Base-by-base conservation (phyloP, 1,140 invertebrate species). In the Papilio xuthus region DNA sequence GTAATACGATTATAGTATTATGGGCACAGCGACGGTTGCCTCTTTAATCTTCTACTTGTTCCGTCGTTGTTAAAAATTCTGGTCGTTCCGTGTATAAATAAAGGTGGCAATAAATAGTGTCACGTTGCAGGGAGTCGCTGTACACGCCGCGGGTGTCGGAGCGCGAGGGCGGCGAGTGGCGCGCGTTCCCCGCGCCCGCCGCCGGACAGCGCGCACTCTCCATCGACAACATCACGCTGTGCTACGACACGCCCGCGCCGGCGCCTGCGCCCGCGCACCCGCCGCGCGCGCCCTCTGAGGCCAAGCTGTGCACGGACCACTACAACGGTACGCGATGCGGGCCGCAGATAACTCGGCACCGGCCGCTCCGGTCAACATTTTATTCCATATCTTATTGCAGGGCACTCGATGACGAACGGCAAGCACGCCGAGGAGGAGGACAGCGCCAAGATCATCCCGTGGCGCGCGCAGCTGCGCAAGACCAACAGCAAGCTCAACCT, bases 401-500 rank as follows among this genome's bases (percentile, higher is more conserved):
- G 92, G 72, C 90, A 91, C 78, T 83, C 86, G 63, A 89, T 85
- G 80, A 84, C 88, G 56, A 94, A 92, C 82, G 93, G 90, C 10
- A 93, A 91, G 84, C 88, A 95, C 81, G 91, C 95, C 32, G 88
- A 93, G 44, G 94, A 96, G 84, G 96, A 96, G 60, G 95, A 96
- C 80, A 88, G 72, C 88, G 94, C 81, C 95, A 96, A 88, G 83
- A 97, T 98, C 70, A 97, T 98, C 53, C 97, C 97, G 0, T 98
- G 97, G 97, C 95, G 97, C 86, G 97, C 97, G 20, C 97, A 98
- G 88, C 94, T 98, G 53, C 95, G 97, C 84, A 98, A 98, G 94
- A 98, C 97, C 4, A 98, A 98, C 89, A 98, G 97, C 93, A 97
- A 96, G 85, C 94, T 97, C 23, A 97, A 96, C 88, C 94, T 97